Evolutionary conservation across 2,888 invertebrate genomes (phyloP), one percentile per base, ranked within the genome.

Genomic region (Stictocephala bisonia): DNA sequence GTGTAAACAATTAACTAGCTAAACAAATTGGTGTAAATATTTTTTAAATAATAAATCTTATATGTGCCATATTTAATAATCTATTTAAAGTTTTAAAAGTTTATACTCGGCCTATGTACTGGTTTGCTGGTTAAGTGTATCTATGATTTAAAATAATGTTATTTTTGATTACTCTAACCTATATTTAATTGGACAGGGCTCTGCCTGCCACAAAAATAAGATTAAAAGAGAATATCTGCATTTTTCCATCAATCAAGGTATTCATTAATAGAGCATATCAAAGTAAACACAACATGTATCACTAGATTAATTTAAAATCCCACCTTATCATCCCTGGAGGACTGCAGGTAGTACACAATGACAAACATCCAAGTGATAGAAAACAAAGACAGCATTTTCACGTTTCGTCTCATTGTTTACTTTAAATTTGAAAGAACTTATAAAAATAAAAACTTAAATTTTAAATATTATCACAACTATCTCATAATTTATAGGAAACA

Each of bases 311-410:
- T 81, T 83, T n/a, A n/a, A n/a, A n/a, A n/a, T n/a, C n/a, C n/a
- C n/a, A 88, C 88, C 87, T 88, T 88, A 74, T 83, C 84, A 79
- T 87, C 87, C 79, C 85, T 84, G 76, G 86, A 86, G 72, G 86
- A 85, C 83, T 88, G 88, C 76, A 88, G 85, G 82, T 89, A 89
- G 84, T 88, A 89, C 84, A 89, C 85, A 81, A 89, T 87, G 80
- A 86, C 88, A 83, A 88, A 88, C 87, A 89, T 88, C 89, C 89
- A 89, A 78, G 87, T 86, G 83, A 87, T 86, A 79, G 88, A 88
- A 81, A 89, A 86, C 76, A 88, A 83, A 78, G 88, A 83, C 80
- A 89, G 84, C 81, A 89, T 86, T 84, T 89, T 89, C 79, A 88
- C 86, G 84, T 89, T 89, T 78, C 89, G 86, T 82, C 88, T 85